Evolutionary conservation across 1,140 invertebrate genomes (phyloP).

Genomic region (Drosophila tropicalis): DNA sequence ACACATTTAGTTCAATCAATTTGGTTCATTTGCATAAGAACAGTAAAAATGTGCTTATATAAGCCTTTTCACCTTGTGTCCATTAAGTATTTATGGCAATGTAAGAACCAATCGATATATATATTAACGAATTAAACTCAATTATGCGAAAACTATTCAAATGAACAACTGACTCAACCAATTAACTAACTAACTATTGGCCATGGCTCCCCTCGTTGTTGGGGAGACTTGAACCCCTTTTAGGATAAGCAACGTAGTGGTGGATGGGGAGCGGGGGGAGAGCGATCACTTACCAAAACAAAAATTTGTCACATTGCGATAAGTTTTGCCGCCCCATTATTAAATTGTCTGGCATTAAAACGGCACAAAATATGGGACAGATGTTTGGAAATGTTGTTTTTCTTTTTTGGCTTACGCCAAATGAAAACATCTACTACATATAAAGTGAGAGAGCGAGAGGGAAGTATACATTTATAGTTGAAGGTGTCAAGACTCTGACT

Average conservation of each 20-base stretch:
- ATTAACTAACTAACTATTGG: conserved; percentile 32
- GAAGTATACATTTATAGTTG: conserved; percentile 39
- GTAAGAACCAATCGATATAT: conserved; percentile 46
- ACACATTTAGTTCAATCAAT: neutral
- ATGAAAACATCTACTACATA: conserved; percentile 21
- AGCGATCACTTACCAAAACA: conserved; percentile 57
- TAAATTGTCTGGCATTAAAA: conserved; percentile 63
- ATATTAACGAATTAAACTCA: conserved; percentile 58
- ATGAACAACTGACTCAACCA: conserved; percentile 22
- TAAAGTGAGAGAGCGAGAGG: neutral
- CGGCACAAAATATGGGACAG: conserved; percentile 79
- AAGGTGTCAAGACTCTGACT: conserved; percentile 69
- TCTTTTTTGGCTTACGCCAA: conserved; percentile 71
- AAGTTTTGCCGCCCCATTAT: conserved; percentile 44
- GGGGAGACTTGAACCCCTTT: conserved; percentile 32
- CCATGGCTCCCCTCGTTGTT: conserved; percentile 37
- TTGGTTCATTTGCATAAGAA: conserved; percentile 41
- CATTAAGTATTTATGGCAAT: conserved; percentile 63
- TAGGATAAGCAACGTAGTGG: neutral
- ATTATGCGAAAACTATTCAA: conserved; percentile 60
- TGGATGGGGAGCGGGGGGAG: too few species aligned
- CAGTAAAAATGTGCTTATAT: neutral
- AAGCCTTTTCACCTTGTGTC: conserved; percentile 63
- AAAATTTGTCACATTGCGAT: conserved; percentile 59
- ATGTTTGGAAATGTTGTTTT: conserved; percentile 54